These are phyloP conservation scores for Drosophila kikkawai DNA, from an alignment of 1,140 invertebrate genomes.

Conservation along the genomic window DNA sequence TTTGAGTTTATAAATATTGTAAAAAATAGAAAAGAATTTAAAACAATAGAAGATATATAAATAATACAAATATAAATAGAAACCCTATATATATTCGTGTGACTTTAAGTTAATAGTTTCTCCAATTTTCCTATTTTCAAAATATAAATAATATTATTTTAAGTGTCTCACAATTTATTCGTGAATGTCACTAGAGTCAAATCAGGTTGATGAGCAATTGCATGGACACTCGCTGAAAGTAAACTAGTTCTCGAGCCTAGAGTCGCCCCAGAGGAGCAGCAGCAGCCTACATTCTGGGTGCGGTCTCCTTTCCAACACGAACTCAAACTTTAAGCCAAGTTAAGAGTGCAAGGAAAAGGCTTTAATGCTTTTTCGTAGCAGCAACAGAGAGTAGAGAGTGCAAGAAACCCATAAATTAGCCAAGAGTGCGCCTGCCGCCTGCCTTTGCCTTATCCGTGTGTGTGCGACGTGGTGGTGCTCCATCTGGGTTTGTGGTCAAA, in stretches of 20 bases:
- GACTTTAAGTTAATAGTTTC: too few species aligned
- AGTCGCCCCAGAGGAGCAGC: constrained; percentile 6
- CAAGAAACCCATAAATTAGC: constrained; percentile 81
- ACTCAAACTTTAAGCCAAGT: constrained; percentile 66
- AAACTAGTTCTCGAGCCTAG: constrained; percentile 64
- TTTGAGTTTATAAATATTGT: not conserved
- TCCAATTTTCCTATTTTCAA: not conserved
- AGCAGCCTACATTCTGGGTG: constrained; percentile 50
- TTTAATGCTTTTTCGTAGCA: constrained; percentile 36
- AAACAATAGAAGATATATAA: not conserved
- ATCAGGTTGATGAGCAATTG: constrained; percentile 66
- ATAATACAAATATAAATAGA: not conserved
- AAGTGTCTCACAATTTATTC: constrained; percentile 20
- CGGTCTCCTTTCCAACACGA: constrained; percentile 57
- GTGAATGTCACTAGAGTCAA: constrained; percentile 72
- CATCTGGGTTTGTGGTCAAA: constrained; percentile 71
- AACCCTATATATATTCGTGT: too few species aligned
- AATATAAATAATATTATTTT: not conserved
- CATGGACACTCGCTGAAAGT: constrained; percentile 41
- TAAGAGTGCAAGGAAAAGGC: constrained; percentile 23
- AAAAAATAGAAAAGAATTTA: not conserved
- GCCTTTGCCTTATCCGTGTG: constrained; percentile 39
- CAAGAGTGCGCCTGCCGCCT: constrained; percentile 26
- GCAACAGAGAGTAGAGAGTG: constrained; percentile 47
- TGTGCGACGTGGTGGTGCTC: constrained; percentile 32